phyloP scores from a whole-genome alignment of 2,113 vertebrate species.

The Geococcyx californianus region DNA sequence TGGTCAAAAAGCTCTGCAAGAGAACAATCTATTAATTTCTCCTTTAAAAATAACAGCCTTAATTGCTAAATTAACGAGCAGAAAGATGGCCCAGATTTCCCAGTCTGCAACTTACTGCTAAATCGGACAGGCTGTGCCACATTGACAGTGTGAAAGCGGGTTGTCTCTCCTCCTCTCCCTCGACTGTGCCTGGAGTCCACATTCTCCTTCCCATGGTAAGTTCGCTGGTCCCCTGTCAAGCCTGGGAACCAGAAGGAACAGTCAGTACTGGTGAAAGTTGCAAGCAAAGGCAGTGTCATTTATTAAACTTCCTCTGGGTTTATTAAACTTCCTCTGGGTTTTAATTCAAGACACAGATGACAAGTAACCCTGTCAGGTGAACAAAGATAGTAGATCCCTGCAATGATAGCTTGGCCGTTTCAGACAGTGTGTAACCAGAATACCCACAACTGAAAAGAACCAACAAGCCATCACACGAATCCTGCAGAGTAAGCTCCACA shows the following conservation, averaged over 20 bases:
- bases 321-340: background rate
- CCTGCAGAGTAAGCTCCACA: background rate
- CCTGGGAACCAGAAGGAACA: slow-evolving; percentile 65
- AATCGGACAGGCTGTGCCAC: slow-evolving; percentile 93
- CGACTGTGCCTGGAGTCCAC: slow-evolving; percentile 72
- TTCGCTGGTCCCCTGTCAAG: slow-evolving; percentile 82
- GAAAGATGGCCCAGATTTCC: background rate
- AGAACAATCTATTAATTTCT: background rate
- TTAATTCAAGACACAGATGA: background rate
- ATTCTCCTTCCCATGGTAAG: slow-evolving; percentile 85
- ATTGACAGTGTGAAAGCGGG: slow-evolving; percentile 77
- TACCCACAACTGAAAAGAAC: background rate
- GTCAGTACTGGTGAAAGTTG: background rate
- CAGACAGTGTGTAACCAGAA: background rate
- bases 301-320: background rate
- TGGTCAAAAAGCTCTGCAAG: background rate
- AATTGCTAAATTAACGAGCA: background rate
- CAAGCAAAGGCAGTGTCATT: background rate
- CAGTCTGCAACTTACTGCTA: slow-evolving; percentile 90
- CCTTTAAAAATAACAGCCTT: background rate
- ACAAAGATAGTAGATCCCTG: background rate
- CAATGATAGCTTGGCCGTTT: background rate
- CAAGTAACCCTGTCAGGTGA: background rate
- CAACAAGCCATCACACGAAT: background rate
- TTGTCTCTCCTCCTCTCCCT: slow-evolving; percentile 72